Evolutionary conservation across 2,797 vertebrate species (phyloP).

Genomic region (Hipposideros larvatus): DNA sequence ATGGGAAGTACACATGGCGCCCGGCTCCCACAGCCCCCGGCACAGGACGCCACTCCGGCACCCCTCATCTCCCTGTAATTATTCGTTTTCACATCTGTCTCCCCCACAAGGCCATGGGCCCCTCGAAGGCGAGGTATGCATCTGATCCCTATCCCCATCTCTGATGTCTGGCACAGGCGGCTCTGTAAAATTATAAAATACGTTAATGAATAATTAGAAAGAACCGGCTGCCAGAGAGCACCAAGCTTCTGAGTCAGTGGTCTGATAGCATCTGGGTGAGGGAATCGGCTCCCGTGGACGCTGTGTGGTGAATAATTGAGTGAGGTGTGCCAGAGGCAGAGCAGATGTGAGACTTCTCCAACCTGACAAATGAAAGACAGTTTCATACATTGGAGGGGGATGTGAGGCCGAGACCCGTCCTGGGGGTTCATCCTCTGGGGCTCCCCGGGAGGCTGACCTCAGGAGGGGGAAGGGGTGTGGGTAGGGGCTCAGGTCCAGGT

Average conservation of each 20-base stretch:
- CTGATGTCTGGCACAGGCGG: background rate
- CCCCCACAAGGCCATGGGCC: background rate
- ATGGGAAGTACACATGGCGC: background rate
- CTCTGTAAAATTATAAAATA: background rate
- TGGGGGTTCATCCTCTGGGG: background rate
- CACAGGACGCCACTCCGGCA: background rate
- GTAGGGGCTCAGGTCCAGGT: background rate
- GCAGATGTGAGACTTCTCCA: background rate
- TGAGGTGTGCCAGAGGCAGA: background rate
- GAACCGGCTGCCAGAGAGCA: background rate
- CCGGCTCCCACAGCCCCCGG: fast-evolving
- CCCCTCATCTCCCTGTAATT: background rate
- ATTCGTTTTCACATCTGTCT: background rate
- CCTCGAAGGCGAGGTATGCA: background rate
- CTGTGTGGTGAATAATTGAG: slow-evolving; percentile 59
- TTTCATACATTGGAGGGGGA: background rate
- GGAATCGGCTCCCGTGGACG: background rate
- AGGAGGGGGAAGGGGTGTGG: background rate
- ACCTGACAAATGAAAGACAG: slow-evolving; percentile 31
- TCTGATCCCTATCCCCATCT: background rate
- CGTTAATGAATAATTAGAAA: slow-evolving; percentile 59
- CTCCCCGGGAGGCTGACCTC: background rate
- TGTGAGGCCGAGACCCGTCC: background rate
- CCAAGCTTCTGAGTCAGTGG: background rate
- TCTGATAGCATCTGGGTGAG: background rate